Evolutionary conservation across 2,888 invertebrate species (phyloP), one percentile per base, ranked within the genome.

Genomic region (Nineta flava): DNA sequence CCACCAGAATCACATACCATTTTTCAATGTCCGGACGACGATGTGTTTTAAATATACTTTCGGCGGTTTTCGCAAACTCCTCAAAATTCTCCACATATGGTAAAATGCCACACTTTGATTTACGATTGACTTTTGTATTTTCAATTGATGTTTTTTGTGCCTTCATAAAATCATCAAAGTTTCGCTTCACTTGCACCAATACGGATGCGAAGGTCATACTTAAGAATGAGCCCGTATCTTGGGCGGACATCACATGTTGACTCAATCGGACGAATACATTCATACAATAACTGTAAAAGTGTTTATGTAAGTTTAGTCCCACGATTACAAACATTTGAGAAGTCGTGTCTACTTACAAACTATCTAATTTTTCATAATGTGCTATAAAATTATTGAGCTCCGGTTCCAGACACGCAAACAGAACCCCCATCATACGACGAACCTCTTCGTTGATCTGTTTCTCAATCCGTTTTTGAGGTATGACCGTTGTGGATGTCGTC

Each of bases 121-220:
- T 78, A 55, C 81, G 74, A 44, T 82, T 78, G 44, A 83, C 72
- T 65, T 81, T 81, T 52, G 78, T 77, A 53, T 93, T 92, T 55
- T 79, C 77, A 56, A 94, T 83, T 1, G 85, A 83, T 56, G 82
- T 80, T 45, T 88, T 74, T 59, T 90, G 87, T 49, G 81, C 78
- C 56, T 82, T 80, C 81, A 97, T 90, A 58, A 88, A 87, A 58
- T 83, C 82, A 71, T 97, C 96, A 61, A 96, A 91, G 60, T 85
- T 85, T 21, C 92, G 71, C 66, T 93, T 93, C 31, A 90, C 85
- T 65, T 90, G 86, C 17, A 93, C 85, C 47, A 92, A 70, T 46
- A 86, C 82, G 13, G 84, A 86, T 9, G 86, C 92, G 61, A 90
- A 90, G 9, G 86, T 85, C 73, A 87, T 87, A 57, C 86, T 85